phyloP scores from a whole-genome alignment of 2,888 invertebrate species.

The Zygaena filipendulae region DNA sequence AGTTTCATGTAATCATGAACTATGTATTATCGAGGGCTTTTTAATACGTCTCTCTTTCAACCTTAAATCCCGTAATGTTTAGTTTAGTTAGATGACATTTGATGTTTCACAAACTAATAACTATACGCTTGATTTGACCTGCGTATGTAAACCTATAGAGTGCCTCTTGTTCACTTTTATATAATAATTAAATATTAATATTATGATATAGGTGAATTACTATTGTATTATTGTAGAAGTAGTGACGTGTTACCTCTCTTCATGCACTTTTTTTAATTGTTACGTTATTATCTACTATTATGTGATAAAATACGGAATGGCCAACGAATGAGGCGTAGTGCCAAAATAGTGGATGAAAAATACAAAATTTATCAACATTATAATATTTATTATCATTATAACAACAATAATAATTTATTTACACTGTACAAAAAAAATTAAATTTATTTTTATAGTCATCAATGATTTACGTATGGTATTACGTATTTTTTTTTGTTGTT shows the following conservation, averaged over 20 bases:
- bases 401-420: background rate
- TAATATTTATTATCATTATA: background rate
- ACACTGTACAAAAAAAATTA: constrained; percentile 2
- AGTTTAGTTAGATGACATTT: constrained; percentile 22
- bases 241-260: constrained; percentile 32
- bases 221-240: constrained; percentile 31
- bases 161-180: constrained; percentile 71
- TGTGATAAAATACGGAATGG: constrained; percentile 25
- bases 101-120: constrained; percentile 57
- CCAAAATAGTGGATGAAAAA: constrained; percentile 29
- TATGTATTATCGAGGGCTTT: no score
- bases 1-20: no score
- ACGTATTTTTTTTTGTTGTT: background rate
- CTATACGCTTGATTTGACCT: constrained; percentile 64
- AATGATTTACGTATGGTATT: constrained; percentile 1
- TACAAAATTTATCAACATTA: constrained; percentile 1
- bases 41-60: background rate
- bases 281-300: no score
- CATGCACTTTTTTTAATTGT: constrained; percentile 38
- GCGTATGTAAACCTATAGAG: constrained; percentile 67
- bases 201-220: constrained; percentile 47
- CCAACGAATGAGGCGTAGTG: constrained; percentile 49
- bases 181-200: constrained; percentile 61
- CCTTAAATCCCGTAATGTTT: background rate
- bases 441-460: constrained; percentile 2